phyloP scores from a whole-genome alignment of 2,113 vertebrate species.

The Meriones unguiculatus region DNA sequence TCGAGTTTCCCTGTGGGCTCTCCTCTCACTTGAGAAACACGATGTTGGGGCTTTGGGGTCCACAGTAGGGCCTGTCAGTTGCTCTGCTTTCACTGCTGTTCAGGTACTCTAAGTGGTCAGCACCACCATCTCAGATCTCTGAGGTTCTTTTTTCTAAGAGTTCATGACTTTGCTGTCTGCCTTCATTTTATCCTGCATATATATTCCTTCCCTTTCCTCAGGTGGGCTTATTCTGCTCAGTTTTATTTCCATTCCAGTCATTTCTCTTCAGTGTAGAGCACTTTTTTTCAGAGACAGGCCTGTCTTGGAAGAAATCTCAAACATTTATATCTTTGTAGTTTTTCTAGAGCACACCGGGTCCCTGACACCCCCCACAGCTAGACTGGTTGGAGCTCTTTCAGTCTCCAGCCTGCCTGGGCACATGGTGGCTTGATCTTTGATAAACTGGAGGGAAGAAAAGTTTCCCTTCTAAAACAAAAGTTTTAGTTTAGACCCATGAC shows the following conservation, averaged over 20 bases:
- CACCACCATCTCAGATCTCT: background rate
- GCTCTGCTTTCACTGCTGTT: no score
- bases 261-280: background rate
- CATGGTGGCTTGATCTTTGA: background rate
- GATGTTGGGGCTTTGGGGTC: background rate
- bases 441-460: background rate
- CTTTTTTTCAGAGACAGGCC: background rate
- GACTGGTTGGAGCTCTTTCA: background rate
- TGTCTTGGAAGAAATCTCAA: background rate
- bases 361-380: rapidly evolving
- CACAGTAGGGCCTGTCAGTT: no score
- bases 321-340: background rate
- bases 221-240: background rate
- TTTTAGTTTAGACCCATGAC: background rate
- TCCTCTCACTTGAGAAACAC: no score
- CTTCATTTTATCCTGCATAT: background rate
- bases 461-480: background rate
- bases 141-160: background rate
- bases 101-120: no score
- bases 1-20: no score
- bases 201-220: background rate
- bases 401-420: background rate
- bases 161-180: background rate
- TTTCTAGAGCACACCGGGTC: background rate
- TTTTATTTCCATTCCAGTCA: background rate